Base-by-base conservation (phyloP, 2,888 invertebrate genomes). In the Oasisia sp. region DNA sequence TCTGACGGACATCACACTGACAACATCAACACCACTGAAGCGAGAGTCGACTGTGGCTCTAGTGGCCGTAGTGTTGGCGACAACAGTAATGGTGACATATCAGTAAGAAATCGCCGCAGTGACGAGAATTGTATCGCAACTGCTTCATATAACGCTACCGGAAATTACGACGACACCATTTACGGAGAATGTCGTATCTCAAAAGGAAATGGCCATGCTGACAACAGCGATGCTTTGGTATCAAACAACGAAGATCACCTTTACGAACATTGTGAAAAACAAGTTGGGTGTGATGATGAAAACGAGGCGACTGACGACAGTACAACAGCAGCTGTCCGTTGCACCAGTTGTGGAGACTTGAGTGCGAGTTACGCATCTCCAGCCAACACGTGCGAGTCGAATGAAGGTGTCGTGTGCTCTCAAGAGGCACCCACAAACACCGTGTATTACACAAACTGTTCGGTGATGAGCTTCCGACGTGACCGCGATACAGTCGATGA, bases 361-460 rank as follows among this genome's bases (percentile, higher is more conserved):
- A 90, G 7, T 90, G 90, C 32, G 32, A 90, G 27, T 5, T 1
- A 27, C n/a, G 32, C 44, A 44, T 19, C 90, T 90, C 27, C 44
- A 27, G 38, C 38, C 38, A 90, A 90, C 32, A 90, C 90, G 19
- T 27, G 7, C 90, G 32, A 90, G 90, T n/a, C 50, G 50, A 38
- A 32, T 90, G 19, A 19, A 27, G 32, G 90, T 27, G 90, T 5
- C 27, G 27, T 19, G 44, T n/a, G 90, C n/a, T 27, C n/a, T 27
- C 44, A 11, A 14, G 44, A 90, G 5, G 44, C 38, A 90, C 7
- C n/a, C 19, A 90, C 90, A 90, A 32, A 90, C 32, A n/a, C 38
- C 19, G 90, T 44, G 19, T 90, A 90, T 32, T 44, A 90, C 90
- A 90, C 90, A 19, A 90, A 44, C 90, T 90, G 90, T 38, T 38